phyloP scores from a whole-genome alignment of 1,140 invertebrate genomes.

The Sycophila sp. region DNA sequence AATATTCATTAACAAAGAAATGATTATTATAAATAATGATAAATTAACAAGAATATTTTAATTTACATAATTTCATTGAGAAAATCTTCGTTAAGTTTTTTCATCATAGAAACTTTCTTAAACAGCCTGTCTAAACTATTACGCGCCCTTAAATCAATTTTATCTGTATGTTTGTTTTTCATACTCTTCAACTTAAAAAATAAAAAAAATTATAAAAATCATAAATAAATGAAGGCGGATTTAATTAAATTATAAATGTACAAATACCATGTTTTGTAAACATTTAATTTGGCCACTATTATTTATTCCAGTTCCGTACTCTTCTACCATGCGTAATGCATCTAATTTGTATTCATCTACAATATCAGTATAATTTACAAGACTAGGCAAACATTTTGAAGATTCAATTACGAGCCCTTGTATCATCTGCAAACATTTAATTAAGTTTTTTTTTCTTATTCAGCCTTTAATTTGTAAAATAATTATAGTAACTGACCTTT shows the following conservation, averaged over 20 bases:
- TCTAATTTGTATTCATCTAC: constrained; percentile 2
- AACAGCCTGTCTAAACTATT: not conserved
- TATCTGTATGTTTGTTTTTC: constrained; percentile 6
- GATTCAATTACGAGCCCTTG: not conserved
- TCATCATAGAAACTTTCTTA: constrained; percentile 7
- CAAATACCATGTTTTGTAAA: constrained; percentile 25
- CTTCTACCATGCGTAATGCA: not conserved
- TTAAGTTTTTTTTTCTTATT: not conserved
- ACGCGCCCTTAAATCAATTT: not conserved
- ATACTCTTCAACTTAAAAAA: constrained; percentile 19
- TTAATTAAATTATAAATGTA: not conserved
- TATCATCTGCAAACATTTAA: constrained; percentile 9
- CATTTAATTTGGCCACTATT: constrained; percentile 10
- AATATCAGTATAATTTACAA: not conserved
- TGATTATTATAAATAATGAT: not conserved
- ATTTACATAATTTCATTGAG: not conserved
- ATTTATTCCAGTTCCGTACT: not conserved
- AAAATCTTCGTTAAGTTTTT: not conserved
- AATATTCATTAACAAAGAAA: too few relatives aligned
- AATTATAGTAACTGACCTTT: not conserved
- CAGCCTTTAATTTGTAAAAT: not conserved
- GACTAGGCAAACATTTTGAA: not conserved
- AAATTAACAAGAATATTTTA: not conserved
- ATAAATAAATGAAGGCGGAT: not conserved
- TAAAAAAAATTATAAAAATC: not conserved